Base-by-base conservation (phyloP, 2,888 invertebrate genomes). In the Melikaiella ostensackeni region DNA sequence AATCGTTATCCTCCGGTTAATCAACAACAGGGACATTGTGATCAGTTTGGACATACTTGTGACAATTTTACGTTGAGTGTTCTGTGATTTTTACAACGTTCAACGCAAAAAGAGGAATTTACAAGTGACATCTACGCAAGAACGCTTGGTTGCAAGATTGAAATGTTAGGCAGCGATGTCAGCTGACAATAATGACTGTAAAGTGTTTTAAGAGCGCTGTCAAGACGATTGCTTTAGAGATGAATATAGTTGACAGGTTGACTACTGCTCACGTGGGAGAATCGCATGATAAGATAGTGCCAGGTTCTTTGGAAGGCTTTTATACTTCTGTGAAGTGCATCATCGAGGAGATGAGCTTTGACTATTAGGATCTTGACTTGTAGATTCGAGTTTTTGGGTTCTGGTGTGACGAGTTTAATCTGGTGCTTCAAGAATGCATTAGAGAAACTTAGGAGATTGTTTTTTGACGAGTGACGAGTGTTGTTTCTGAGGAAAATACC, bases 271-370 rank as follows among this genome's bases (percentile, higher is more conserved):
- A 64, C 42, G 42, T 42, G 64, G 16, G 24, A 64, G 19, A 42
- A 64, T 64, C 64, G 21, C 24, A 42, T 24, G 16, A 64, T 38
- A 42, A 9, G 59, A 87, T 85, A 86, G 83, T 83, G 85, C 84
- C 83, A 86, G 83, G 82, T 84, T 81, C 84, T 82, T 82, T 42
- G 5, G 82, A 21, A 21, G 16, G 24, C 42, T 42, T 64, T 64
- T 64, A 21, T 63, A 38, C 35, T 19, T 63, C 11, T 35, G 33
- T 62, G 64, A 64, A 64, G 64, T 24, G 64, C 24, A 35, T 24
- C 38, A 42, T 24, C 64, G 13, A 38, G 21, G 9, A 38, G 13
- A 64, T 19, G 38, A 42, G 24, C 27, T 66, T 42, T 66, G 33
- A 63, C 11, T 63, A 6, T 21, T 38, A n/a, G 11, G 13, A n/a